Base-by-base conservation (phyloP, 92 coral and sea anemone species). In the Chrysogorgia sp. region DNA sequence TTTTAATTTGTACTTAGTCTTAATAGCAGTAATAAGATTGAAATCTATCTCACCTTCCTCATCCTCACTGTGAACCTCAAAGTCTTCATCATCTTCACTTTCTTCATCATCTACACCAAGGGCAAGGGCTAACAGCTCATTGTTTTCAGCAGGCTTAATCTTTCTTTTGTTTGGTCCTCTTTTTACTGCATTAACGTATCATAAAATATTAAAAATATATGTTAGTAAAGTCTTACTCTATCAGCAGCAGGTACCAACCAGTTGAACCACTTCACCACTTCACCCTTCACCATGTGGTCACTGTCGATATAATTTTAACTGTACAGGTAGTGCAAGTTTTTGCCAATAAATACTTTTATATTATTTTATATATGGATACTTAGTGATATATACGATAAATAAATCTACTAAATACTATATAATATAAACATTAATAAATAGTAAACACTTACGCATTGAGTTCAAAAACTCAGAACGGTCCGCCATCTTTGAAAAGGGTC, bases 161-260 rank as follows among this genome's bases (percentile, higher is more conserved):
- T 88, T 91, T 31, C 98, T 88, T 71, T 94, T 94, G 76, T 94
- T 91, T 57, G 98, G 98, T 19, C 98, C 98, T 91, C 98, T 68
- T 79, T 89, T 94, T 60, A 94, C 98, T 94, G 63, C 45, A 26
- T 19, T 15, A 14, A 1, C 19, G 25, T 20, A 58, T 34, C 22
- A 22, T 24, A 24, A 17, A 47, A 41, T 15, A 12, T 7, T 20
- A 15, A 28, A 19, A 30, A 63, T 17, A 63, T 15, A 25, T 23
- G 34, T 31, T 12, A 7, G 20, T 32, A 22, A 33, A n/a, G 28
- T 2, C 10, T 35, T 68, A n/a, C n/a, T n/a, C n/a, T 53, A 40
- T 22, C 12, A 45, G 45, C 35, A 79, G 53, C 24, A 30, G 56
- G 7, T 10, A 28, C 12, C 12, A 65, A 10, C 53, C 2, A 13